Conservation (phyloP, 2,888 invertebrate genomes). For the Pristionchus arcanus region DNA sequence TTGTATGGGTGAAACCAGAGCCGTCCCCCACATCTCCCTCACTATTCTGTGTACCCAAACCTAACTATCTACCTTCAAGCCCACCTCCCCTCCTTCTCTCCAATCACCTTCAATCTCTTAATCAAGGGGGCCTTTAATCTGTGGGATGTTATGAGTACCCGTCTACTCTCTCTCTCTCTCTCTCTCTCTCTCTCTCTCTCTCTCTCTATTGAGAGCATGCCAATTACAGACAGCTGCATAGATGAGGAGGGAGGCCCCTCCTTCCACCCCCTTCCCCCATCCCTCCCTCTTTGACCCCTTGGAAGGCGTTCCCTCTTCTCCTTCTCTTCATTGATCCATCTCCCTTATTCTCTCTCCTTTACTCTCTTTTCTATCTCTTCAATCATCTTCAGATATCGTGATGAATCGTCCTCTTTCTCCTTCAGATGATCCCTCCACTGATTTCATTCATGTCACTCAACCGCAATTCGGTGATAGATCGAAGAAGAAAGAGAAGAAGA, state of each 20-base stretch:
- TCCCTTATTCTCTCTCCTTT: not conserved
- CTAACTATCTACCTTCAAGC: not conserved
- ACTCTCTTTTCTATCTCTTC: not conserved
- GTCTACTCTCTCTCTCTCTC: not conserved
- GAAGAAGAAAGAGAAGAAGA: not conserved
- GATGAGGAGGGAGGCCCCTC: not conserved
- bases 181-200: too few species aligned
- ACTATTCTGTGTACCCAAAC: not conserved
- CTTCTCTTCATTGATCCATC: not conserved
- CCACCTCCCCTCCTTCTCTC: not conserved
- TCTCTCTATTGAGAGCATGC: not conserved
- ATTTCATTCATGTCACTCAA: not conserved
- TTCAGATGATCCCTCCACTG: not conserved
- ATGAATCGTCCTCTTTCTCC: conserved; percentile 1
- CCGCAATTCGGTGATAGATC: not conserved
- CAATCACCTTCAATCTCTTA: not conserved
- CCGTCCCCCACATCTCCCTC: not conserved
- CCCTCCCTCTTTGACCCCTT: conserved; percentile 11
- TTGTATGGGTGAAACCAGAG: not conserved
- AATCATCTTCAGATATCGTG: not conserved
- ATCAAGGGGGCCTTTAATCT: not conserved
- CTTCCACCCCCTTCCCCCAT: not conserved
- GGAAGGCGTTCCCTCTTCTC: conserved; percentile 15
- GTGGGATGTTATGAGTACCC: conserved; percentile 4
- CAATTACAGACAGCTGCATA: conserved; percentile 38